These are phyloP conservation scores for Calliscelio sp. DNA, from an alignment of 2,888 invertebrate genomes.

Conservation along the genomic window DNA sequence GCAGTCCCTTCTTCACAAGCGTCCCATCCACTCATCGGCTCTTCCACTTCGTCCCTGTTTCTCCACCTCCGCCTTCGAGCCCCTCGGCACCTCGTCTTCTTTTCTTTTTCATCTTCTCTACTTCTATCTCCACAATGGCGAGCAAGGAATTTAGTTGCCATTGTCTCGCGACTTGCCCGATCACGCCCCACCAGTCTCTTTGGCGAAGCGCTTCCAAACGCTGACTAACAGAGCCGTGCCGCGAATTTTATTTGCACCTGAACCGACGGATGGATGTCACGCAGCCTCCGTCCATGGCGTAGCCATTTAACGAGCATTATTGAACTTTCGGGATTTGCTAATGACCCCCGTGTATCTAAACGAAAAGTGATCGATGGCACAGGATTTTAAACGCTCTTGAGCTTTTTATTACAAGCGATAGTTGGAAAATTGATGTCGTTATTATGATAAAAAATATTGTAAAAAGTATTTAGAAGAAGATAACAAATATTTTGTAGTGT, in stretches of 20 bases:
- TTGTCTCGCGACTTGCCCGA: slow-evolving; percentile 83
- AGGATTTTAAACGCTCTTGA: too few relatives aligned
- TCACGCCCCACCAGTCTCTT: slow-evolving; percentile 79
- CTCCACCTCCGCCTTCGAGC: slow-evolving; percentile 64
- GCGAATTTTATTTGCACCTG: slow-evolving; percentile 80
- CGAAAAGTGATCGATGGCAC: slow-evolving; percentile 1
- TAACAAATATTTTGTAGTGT: too few relatives aligned
- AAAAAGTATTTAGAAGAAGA: too few relatives aligned
- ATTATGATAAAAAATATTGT: too few relatives aligned
- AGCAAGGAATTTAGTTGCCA: slow-evolving; percentile 83
- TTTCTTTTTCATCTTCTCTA: slow-evolving; percentile 61
- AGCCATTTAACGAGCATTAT: slow-evolving; percentile 28
- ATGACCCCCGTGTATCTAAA: neutral
- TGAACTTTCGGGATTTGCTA: slow-evolving; percentile 23
- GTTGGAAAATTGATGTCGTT: too few relatives aligned
- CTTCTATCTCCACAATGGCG: slow-evolving; percentile 73
- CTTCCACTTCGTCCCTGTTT: slow-evolving; percentile 39
- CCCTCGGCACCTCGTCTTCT: slow-evolving; percentile 58
- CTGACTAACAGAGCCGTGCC: slow-evolving; percentile 82
- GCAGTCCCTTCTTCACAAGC: slow-evolving; percentile 80
- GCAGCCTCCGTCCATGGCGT: slow-evolving; percentile 17
- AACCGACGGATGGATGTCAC: slow-evolving; percentile 61
- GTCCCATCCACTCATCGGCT: slow-evolving; percentile 73
- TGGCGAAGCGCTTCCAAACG: slow-evolving; percentile 81
- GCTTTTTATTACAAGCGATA: too few relatives aligned